Conservation (phyloP, 2,797 vertebrate species). For the Epinephelus malabaricus region DNA sequence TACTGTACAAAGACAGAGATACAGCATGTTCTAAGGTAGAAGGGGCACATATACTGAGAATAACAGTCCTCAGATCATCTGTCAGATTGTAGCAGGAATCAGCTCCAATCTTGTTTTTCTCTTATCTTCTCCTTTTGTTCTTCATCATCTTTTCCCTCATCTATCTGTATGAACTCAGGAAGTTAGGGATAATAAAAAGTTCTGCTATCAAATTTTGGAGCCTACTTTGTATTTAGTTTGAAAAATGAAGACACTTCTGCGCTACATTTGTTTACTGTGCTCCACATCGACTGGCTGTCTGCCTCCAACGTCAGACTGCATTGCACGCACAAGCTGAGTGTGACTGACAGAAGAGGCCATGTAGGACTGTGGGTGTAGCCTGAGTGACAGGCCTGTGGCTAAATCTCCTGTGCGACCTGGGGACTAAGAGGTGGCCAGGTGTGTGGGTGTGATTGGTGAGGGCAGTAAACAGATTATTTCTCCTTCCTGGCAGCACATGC, state of each 20-base stretch:
- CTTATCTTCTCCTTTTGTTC: conserved; percentile 44
- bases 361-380: conserved; percentile 57
- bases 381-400: conserved; percentile 66
- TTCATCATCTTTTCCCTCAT: conserved; percentile 26
- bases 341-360: conserved; percentile 65
- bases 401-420: conserved; percentile 59
- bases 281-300: conserved; percentile 47
- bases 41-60: conserved; percentile 34
- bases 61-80: conserved; percentile 60
- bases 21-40: conserved; percentile 46
- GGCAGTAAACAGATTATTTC: conserved; percentile 57
- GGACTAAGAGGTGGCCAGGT: conserved; percentile 59
- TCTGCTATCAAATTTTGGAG: conserved; percentile 19
- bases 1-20: conserved; percentile 56
- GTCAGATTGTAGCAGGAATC: conserved; percentile 63
- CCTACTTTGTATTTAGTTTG: conserved; percentile 43
- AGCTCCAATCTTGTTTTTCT: conserved; percentile 43
- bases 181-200: conserved; percentile 24
- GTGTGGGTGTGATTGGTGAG: conserved; percentile 65
- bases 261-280: conserved; percentile 53
- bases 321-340: conserved; percentile 29
- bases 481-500: conserved; percentile 26
- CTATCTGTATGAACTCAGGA: conserved; percentile 23
- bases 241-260: conserved; percentile 47
- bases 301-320: conserved; percentile 38